phyloP scores from a whole-genome alignment of 2,113 vertebrate species.

The Eolophus roseicapilla region DNA sequence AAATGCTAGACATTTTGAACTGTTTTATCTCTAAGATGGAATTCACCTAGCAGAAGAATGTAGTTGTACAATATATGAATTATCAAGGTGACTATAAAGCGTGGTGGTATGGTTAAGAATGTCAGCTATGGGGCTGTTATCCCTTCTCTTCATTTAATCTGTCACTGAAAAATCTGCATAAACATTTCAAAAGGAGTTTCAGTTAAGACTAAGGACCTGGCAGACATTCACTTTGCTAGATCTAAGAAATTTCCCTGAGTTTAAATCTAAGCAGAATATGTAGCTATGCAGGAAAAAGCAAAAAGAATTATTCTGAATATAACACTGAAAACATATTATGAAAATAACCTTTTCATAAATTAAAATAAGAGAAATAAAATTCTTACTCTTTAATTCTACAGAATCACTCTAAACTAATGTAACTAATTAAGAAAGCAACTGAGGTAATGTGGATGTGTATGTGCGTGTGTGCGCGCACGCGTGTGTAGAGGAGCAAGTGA shows the following conservation, averaged over 20 bases:
- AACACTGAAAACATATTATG: neutral
- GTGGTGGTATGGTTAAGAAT: neutral
- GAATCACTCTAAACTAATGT: neutral
- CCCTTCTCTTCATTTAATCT: neutral
- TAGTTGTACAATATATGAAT: neutral
- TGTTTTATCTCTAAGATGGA: neutral
- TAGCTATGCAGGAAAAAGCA: neutral
- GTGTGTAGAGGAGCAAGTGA: neutral
- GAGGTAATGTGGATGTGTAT: fast-evolving
- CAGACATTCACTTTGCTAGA: neutral
- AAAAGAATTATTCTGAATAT: neutral
- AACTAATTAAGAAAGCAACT: neutral
- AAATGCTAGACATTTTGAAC: neutral
- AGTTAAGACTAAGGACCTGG: neutral
- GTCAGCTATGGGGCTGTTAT: neutral
- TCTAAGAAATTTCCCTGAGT: neutral
- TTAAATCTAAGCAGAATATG: neutral
- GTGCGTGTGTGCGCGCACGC: neutral
- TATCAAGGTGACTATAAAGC: neutral
- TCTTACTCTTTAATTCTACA: neutral
- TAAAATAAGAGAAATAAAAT: neutral
- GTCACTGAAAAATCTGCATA: neutral
- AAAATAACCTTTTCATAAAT: neutral
- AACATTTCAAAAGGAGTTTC: neutral
- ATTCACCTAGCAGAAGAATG: neutral